Base-by-base conservation (phyloP, 2,888 invertebrate genomes). In the Caenorhabditis imperialis region DNA sequence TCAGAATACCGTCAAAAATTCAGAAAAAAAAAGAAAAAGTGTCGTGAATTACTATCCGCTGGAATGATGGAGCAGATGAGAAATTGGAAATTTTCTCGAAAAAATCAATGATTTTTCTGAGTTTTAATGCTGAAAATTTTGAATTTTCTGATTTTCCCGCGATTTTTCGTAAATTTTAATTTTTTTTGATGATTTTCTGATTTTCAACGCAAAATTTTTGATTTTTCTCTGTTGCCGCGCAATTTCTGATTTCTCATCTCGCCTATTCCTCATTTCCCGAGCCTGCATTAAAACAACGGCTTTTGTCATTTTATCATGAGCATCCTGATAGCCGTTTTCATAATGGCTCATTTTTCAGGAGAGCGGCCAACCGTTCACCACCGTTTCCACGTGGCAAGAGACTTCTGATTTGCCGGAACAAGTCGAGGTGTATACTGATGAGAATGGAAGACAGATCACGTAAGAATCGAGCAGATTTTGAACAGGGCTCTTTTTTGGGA, bases 351-450 rank as follows among this genome's bases (percentile, higher is more conserved):
- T 7, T 38, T 75, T 85, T 60, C 44, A 85, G 85, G 85, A 85
- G 81, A 81, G 82, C 65, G 82, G 84, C 30, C 81, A 79, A 62
- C 85, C 86, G 48, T 81, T 83, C 55, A 83, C 83, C 20, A 87
- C 86, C 25, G 80, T 87, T n/a, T 79, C 82, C 37, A 81, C 81
- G 33, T 87, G 87, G 85, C 85, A 87, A 55, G 87, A 87, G 67
- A 78, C 77, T 1, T 82, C 73, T 47, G 76, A 73, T 45, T 77
- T 81, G 7, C 87, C 87, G 5, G 86, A 86, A 38, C 73, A 79
- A 37, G 84, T 86, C 14, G 81, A 78, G 18, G 78, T 81, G 14
- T 84, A 85, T 37, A 79, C 82, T 16, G 87, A 87, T 50, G 83
- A 82, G 45, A 78, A 84, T 53, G 87, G 87, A 47, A 81, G 84